Base-by-base conservation (phyloP, 2,888 invertebrate species). In the Parnassius smintheus region DNA sequence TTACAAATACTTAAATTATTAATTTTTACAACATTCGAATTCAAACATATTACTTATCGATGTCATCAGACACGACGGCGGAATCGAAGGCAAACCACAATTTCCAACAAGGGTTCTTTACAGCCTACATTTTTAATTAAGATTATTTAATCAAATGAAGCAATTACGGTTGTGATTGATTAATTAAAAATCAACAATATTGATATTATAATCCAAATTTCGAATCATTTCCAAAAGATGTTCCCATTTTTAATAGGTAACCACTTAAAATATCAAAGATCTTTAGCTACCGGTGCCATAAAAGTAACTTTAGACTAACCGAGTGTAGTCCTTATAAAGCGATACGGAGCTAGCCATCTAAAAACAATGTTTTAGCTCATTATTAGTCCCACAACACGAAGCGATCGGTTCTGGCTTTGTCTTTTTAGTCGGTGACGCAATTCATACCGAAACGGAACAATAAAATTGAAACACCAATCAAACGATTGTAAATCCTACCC, bases 371-470 rank as follows among this genome's bases (percentile, higher is more conserved):
- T 89, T 90, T 85, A 81, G 85, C 85, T 87, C 88, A 88, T 89
- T 86, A 88, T 87, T 87, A 86, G 80, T 76, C 70, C 78, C 72
- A 85, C 86, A 83, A 86, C 84, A 77, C 83, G 81, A 80, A 78
- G 75, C 80, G 82, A 85, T 85, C 87, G 83, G 73, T 76, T 77
- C 83, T 77, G 81, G 88, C 88, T 89, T 90, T 91, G 91, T 91
- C 90, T 90, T 89, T 90, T 90, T 86, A 80, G 85, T 79, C 83
- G 88, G 83, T 91, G 91, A 91, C 91, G 91, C 86, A 91, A 91
- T 85, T 83, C 86, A 81, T 81, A 78, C 85, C 84, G 76, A 83
- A 83, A 87, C 80, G 80, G 83, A 86, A 86, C 88, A 83, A 85
- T 84, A 82, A 83, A 86, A 82, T 77, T 71, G 66, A 63, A 65